Base-by-base conservation (phyloP, 1,140 invertebrate genomes). In the Nephila pilipes region DNA sequence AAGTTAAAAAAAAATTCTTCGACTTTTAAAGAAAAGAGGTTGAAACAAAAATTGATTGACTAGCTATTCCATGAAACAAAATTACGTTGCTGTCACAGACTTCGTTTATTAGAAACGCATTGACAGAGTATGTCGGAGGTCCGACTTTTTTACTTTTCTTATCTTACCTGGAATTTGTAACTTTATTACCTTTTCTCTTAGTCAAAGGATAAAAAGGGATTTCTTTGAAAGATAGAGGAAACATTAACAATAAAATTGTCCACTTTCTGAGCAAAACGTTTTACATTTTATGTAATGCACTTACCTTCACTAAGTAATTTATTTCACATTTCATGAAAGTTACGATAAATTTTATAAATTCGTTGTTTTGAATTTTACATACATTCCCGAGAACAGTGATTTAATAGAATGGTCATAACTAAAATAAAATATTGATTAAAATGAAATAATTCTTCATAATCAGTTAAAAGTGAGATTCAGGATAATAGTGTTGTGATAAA, bases 41-140 rank as follows among this genome's bases (percentile, higher is more conserved):
- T 55, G 80, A 55, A 81, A 81, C 80, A 81, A 81, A 81, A 81
- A 81, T 81, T 81, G 80, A 81, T 81, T 81, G 80, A 81, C 80
- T 55, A 81, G 46, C 80, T 25, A 54, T 81, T 81, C 46, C 38
- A n/a, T 81, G 36, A 54, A 81, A 55, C 36, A 55, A 81, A 81
- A 81, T 81, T 81, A 55, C n/a, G 36, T 81, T 81, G 46, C 80
- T 81, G 6, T 81, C 80, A 20, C 46, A 38, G 38, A 54, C 80
- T 55, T 81, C 22, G 80, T 54, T 81, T 81, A 16, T n/a, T 32
- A 46, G 22, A 81, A 80, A 81, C 22, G 25, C 25, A 38, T 81
- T 81, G 80, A 55, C 46, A 75, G 69, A 75, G 29, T 25, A 14
- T 81, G 46, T 81, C n/a, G 36, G 46, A 81, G 46, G 38, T 54